Base-by-base conservation (phyloP, 2,113 vertebrate genomes). In the Notiomystis cincta region DNA sequence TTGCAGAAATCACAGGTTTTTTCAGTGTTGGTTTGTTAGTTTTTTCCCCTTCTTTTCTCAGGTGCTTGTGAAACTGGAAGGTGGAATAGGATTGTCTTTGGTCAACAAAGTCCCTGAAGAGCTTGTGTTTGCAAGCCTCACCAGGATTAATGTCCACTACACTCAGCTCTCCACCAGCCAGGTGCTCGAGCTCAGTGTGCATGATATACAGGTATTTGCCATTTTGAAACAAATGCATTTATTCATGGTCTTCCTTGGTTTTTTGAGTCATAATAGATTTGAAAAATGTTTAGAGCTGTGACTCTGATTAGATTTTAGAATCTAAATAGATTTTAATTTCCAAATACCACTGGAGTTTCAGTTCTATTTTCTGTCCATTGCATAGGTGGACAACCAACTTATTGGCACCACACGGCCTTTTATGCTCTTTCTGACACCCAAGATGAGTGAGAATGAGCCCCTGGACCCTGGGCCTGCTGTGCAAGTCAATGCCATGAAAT, bases 71-170 rank as follows among this genome's bases (percentile, higher is more conserved):
- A 99, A 98, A 89, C 89, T 99, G 83, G 98, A 99, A 95, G 99
- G 99, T 37, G 99, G 99, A 56, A 95, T 99, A 48, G 99, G 99
- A 4, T 95, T 99, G 69, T 99, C 99, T 73, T 97, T 99, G 95
- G 98, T 99, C 76, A 99, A 99, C 96, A 99, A 99, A 96, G 96
- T 98, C 79, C 99, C 99, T 12, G 99, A 99, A 96, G 99, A 99
- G 96, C 97, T 99, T 2, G 96, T 99, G 44, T 99, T 99, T 82
- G 97, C 98, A 13, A 99, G 98, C 8, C 97, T 99, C 75, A 98
- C 98, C 4, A 98, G 98, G 61, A 99, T 99, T 60, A 97, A 97
- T 13, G 93, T 99, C 58, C 99, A 99, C 94, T 99, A 99, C 91
- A 99, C 98, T 2, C 98, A 98, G 40, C 98, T 99, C 25, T 98